Base-by-base conservation (phyloP, 2,113 vertebrate genomes). In the Anguilla rostrata region DNA sequence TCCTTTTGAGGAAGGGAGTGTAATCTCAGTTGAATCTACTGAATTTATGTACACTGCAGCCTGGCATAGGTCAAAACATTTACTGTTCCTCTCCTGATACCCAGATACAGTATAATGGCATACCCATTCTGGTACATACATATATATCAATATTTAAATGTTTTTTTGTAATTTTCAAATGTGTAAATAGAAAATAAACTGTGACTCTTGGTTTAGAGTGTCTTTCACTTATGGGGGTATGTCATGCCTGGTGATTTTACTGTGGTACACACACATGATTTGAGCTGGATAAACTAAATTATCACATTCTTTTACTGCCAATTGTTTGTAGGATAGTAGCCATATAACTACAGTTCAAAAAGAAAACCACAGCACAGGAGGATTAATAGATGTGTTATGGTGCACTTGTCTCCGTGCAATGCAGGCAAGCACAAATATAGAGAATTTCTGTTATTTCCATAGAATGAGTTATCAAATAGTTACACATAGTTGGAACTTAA, bases 151-250 rank as follows among this genome's bases (percentile, higher is more conserved):
- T 75, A 41, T 78, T 66, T 18, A 34, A 34, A 34, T 34, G 34
- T 2, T 40, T 66, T n/a, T 43, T 86, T 82, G 20, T 82, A 49
- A 11, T 39, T 41, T 82, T 43, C 8, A 49, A 53, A 82, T 46
- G 22, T 82, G 83, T 84, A 84, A 84, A 84, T 84, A 83, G 82
- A 84, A 22, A 84, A 84, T 39, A 14, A 63, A 22, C 15, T 43
- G 56, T 63, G 56, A 84, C 53, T 63, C 11, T 66, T 39, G 29
- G 11, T 84, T 84, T 63, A 39, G 53, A 16, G 46, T 14, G 26
- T 84, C 60, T 84, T 82, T 49, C n/a, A 53, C 26, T 82, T 49
- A 14, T 18, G 22, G 41, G 39, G 41, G 16, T 39, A 60, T 4
- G 39, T 60, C 20, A 39, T 34, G 26, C 5, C 80, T 41, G 81